Percentiles rank a stretch among this genome's conserved stretches.
phyloP scores from a whole-genome alignment of 2,888 invertebrate species.

The Micropterix aruncella region DNA sequence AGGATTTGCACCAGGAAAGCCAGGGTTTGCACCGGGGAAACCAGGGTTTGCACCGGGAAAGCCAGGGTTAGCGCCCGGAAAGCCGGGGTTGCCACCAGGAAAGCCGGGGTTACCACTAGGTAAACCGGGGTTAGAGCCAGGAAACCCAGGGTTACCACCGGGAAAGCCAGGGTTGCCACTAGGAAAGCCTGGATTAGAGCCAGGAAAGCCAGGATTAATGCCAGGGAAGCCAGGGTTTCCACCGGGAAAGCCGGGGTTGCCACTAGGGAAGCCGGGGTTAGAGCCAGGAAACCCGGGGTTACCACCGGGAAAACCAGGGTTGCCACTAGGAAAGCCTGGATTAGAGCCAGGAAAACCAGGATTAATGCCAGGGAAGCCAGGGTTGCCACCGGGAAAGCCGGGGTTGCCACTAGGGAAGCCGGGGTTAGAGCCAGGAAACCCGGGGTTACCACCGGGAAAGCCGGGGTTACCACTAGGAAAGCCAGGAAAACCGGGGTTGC shows the following conservation, averaged over 20 bases:
- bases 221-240: conserved; percentile 2
- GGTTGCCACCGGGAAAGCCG: neutral
- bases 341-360: conserved; percentile 1
- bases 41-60: neutral
- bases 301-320: conserved; percentile 2
- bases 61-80: neutral
- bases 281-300: neutral
- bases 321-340: neutral
- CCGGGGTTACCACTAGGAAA: neutral
- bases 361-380: conserved; percentile 1
- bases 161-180: conserved; percentile 1
- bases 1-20: neutral
- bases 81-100: neutral
- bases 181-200: conserved; percentile 2
- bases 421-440: neutral
- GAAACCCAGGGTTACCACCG: neutral
- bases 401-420: conserved; percentile 1
- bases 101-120: neutral
- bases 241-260: conserved; percentile 1
- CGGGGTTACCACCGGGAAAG: neutral
- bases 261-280: neutral
- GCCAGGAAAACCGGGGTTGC: neutral
- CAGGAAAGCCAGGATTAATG: neutral
- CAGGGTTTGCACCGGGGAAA: neutral
- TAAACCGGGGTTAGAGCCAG: no score